Percentiles rank a stretch among this genome's conserved stretches.
phyloP scores from a whole-genome alignment of 30 jellyfish, hydroid and myxozoan species.

The Rhopilema esculentum region DNA sequence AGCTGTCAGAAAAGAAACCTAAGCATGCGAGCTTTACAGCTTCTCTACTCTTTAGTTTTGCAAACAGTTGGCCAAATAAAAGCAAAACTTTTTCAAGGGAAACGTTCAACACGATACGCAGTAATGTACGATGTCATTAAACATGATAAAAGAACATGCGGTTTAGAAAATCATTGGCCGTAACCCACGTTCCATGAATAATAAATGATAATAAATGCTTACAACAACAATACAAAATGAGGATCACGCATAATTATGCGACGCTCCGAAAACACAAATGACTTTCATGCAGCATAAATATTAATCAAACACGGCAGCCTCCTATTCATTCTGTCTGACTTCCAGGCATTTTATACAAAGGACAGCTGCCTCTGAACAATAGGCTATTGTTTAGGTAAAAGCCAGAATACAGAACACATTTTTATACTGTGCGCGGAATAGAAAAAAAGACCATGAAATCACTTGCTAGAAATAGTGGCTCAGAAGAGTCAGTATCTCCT shows the following conservation, averaged over 20 bases:
- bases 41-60: not conserved
- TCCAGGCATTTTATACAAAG: not conserved
- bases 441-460: too few species aligned
- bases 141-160: not conserved
- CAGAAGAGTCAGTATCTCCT: too few species aligned
- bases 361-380: not conserved
- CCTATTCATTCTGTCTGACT: not conserved
- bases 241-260: slow-evolving; percentile 9
- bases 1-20: too few species aligned
- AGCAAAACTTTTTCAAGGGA: too few species aligned
- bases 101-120: not conserved
- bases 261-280: not conserved
- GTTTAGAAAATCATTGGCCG: not conserved
- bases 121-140: not conserved
- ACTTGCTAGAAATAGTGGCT: too few species aligned
- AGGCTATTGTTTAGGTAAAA: not conserved
- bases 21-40: too few species aligned
- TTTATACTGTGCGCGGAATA: not conserved
- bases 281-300: not conserved
- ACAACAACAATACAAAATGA: not conserved
- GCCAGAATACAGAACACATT: slow-evolving; percentile 2
- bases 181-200: slow-evolving; percentile 22
- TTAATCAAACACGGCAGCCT: not conserved
- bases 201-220: not conserved
- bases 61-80: not conserved